Percentiles rank a stretch among this genome's conserved stretches.
Conservation (phyloP, 1,140 invertebrate species). For the Magallana gigas region DNA sequence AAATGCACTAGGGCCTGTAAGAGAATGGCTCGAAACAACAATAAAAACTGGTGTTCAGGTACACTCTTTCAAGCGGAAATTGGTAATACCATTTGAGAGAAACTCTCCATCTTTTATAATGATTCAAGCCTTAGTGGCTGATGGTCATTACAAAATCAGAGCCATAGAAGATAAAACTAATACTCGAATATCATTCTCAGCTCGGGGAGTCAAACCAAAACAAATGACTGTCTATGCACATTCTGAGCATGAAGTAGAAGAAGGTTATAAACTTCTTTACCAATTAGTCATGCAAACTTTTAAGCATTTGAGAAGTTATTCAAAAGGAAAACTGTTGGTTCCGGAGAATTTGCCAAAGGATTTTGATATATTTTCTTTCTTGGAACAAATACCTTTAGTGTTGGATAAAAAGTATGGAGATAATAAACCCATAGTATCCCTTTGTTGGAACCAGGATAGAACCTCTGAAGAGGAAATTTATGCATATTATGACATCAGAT, state of each 20-base stretch:
- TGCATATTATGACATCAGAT: constrained; percentile 14
- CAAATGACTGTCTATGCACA: background rate
- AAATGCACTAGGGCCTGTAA: background rate
- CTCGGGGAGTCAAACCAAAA: background rate
- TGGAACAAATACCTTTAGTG: background rate
- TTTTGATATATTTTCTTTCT: background rate
- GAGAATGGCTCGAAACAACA: background rate
- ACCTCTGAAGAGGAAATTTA: background rate
- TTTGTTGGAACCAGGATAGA: background rate
- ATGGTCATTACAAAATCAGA: background rate
- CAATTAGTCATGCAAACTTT: background rate
- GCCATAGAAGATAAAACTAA: background rate
- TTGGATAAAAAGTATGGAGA: background rate
- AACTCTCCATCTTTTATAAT: background rate
- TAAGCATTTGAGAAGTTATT: background rate
- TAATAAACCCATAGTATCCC: background rate
- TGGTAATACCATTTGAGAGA: background rate
- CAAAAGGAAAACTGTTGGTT: background rate
- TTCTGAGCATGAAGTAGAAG: background rate
- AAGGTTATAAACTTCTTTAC: background rate
- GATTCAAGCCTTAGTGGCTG: background rate
- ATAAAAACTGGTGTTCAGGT: background rate
- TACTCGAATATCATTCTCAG: background rate
- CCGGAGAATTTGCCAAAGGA: background rate
- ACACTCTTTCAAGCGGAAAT: background rate